Conservation (phyloP, 2,113 vertebrate genomes). For the Vulpes lagopus region DNA sequence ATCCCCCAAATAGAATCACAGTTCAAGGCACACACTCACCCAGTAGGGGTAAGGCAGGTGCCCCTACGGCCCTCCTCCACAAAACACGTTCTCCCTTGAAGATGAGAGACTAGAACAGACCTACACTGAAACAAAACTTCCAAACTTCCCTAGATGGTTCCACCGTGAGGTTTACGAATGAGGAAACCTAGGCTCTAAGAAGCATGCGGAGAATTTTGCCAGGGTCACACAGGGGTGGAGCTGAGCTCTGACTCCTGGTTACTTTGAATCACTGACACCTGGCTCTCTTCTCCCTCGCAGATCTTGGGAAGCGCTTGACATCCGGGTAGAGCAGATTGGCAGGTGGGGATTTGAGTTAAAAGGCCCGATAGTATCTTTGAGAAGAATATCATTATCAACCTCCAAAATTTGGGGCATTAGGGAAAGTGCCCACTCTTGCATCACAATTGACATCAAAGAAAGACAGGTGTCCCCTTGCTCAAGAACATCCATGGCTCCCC, state of each 20-base stretch:
- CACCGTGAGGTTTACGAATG: not conserved
- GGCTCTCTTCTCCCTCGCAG: not conserved
- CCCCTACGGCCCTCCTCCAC: accelerated
- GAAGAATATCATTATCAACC: not conserved
- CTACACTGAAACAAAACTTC: not conserved
- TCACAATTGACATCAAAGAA: not conserved
- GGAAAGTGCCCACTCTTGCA: not conserved
- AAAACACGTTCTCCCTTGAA: not conserved
- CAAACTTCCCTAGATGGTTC: not conserved
- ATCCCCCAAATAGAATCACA: not conserved
- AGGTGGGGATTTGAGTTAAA: not conserved
- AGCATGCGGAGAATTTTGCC: not conserved
- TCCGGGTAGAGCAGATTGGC: accelerated
- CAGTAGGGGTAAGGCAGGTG: accelerated
- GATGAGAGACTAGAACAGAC: not conserved
- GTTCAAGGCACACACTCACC: accelerated
- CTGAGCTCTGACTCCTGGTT: not conserved
- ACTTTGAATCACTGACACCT: not conserved
- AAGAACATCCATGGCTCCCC: not conserved
- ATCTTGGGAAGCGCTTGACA: accelerated
- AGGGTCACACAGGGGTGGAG: not conserved
- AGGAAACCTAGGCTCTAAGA: not conserved
- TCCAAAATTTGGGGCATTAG: accelerated
- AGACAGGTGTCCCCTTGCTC: too few relatives aligned
- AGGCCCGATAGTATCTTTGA: too few relatives aligned